Conservation (phyloP, 2,797 vertebrate genomes). For the Notoglanidium macrostoma region DNA sequence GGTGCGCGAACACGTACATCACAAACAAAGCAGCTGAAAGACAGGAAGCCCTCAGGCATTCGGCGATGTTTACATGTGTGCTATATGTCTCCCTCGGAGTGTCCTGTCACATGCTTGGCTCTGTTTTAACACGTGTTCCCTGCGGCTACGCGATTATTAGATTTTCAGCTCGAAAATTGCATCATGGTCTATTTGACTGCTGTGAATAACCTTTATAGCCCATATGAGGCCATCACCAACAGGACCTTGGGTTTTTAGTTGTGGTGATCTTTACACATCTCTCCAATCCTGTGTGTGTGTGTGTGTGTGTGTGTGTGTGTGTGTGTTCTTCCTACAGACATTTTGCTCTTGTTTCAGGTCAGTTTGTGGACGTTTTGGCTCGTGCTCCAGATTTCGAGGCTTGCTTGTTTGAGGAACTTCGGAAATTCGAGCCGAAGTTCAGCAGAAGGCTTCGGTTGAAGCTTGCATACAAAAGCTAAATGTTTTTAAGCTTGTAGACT, state of each 20-base stretch:
- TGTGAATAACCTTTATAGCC: neutral
- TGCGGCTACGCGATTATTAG: slow-evolving; percentile 9
- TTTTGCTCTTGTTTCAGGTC: neutral
- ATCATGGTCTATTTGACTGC: slow-evolving; percentile 10
- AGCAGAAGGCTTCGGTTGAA: neutral
- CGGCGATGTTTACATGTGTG: neutral
- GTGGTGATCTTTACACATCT: neutral
- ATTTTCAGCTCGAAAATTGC: slow-evolving; percentile 8
- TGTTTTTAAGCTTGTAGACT: neutral
- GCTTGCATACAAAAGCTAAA: neutral
- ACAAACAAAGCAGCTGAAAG: neutral
- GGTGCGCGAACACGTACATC: neutral
- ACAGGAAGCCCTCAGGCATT: neutral
- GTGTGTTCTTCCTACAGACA: too few species aligned
- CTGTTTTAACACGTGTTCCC: neutral
- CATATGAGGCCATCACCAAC: neutral
- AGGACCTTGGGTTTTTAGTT: neutral
- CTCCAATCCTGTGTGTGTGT: neutral
- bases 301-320: too few species aligned
- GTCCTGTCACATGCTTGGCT: neutral
- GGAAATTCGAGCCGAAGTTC: neutral
- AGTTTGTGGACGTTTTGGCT: neutral
- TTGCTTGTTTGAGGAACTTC: neutral
- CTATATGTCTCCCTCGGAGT: too few species aligned
- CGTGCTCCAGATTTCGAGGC: neutral